Conservation (phyloP, 2,113 vertebrate genomes). For the Corydoras sp. region DNA sequence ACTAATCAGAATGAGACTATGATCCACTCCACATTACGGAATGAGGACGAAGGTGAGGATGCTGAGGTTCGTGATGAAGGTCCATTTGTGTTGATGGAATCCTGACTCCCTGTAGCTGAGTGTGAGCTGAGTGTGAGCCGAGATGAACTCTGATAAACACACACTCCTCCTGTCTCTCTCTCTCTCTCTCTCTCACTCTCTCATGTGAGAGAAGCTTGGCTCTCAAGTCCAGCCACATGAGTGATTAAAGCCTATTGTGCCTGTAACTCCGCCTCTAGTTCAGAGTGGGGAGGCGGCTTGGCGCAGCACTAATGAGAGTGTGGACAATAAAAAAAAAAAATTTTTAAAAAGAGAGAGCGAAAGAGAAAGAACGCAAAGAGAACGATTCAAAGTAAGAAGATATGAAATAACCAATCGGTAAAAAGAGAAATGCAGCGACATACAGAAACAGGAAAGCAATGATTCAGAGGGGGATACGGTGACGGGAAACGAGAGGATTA, state of each 20-base stretch:
- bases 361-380: background rate
- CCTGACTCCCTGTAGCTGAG: background rate
- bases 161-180: conserved; percentile 1
- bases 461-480: conserved; percentile 32
- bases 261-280: conserved; percentile 30
- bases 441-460: conserved; percentile 33
- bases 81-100: background rate
- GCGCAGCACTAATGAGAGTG: conserved; percentile 12
- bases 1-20: conserved; percentile 9
- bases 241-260: conserved; percentile 68
- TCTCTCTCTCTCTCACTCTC: conserved; percentile 14
- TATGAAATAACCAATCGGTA: no score
- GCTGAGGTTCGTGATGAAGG: background rate
- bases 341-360: background rate
- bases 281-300: conserved; percentile 22
- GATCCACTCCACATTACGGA: background rate
- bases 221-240: conserved; percentile 54
- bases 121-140: background rate
- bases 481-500: conserved; percentile 42
- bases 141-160: conserved; percentile 14
- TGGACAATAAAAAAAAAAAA: conserved; percentile 8
- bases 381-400: background rate
- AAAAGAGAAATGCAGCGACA: background rate
- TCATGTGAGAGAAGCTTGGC: conserved; percentile 35
- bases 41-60: background rate